Evolutionary conservation across 1,140 invertebrate genomes (phyloP).

Genomic region (Phymastichus coffea): DNA sequence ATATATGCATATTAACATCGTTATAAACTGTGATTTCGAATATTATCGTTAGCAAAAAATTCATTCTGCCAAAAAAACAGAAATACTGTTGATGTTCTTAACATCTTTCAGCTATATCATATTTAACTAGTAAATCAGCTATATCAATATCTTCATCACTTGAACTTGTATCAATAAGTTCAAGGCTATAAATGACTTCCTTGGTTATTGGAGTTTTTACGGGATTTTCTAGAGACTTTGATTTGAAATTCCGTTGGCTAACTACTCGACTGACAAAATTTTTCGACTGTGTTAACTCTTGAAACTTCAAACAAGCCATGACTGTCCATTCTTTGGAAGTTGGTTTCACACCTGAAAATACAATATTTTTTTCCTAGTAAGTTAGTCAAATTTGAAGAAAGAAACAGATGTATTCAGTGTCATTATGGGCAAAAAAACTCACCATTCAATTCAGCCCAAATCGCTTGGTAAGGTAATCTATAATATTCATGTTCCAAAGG

Average conservation of each 20-base stretch:
- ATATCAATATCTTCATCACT: conserved; percentile 6
- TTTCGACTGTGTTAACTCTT: not conserved
- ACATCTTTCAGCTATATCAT: not conserved
- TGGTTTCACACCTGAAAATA: conserved; percentile 10
- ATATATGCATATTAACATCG: too few relatives aligned
- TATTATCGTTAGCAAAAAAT: too few relatives aligned
- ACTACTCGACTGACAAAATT: not conserved
- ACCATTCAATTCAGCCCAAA: conserved; percentile 16
- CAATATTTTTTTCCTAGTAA: not conserved
- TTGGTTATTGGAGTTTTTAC: not conserved
- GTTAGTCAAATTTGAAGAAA: not conserved
- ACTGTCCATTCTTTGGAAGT: not conserved
- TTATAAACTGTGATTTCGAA: too few relatives aligned
- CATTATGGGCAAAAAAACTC: not conserved
- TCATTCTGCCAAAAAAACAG: too few relatives aligned
- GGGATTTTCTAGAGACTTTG: not conserved
- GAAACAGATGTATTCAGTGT: not conserved
- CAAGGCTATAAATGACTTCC: not conserved
- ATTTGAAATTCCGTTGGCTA: too few relatives aligned
- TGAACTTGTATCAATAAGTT: not conserved
- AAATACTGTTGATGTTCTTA: too few relatives aligned
- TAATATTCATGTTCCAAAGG: not conserved
- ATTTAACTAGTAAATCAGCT: not conserved
- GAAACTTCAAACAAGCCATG: not conserved
- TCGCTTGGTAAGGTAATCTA: not conserved